A percentile compares a stretch with the other conserved stretches of the same genome.
phyloP scores from a whole-genome alignment of 1,140 invertebrate genomes.

The Drosophila chauvacae region DNA sequence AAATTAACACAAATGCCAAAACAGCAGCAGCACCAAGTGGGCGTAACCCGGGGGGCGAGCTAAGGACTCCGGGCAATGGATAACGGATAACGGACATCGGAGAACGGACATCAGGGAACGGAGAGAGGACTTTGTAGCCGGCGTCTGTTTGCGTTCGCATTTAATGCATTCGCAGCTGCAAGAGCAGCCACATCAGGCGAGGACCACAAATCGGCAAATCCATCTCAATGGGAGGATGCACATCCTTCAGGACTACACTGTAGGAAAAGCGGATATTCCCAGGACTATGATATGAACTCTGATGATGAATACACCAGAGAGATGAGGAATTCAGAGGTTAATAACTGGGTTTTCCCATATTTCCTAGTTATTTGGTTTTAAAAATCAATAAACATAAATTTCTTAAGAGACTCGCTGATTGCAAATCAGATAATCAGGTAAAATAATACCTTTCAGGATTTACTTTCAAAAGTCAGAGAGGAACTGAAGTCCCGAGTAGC shows the following conservation, averaged over 20 bases:
- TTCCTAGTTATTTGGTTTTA: neutral
- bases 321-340: too few species aligned
- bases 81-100: constrained; percentile 9
- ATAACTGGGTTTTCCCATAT: neutral
- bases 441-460: too few species aligned
- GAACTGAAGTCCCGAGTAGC: too few species aligned
- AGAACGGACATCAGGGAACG: neutral
- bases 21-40: constrained; percentile 60
- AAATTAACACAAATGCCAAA: constrained; percentile 83
- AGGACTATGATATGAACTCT: neutral
- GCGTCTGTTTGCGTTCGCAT: constrained; percentile 66
- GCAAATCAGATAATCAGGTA: too few species aligned
- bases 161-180: constrained; percentile 74
- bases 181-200: constrained; percentile 24
- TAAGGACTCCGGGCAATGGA: constrained; percentile 17
- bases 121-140: constrained; percentile 14
- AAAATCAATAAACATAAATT: neutral
- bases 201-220: constrained; percentile 79
- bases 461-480: too few species aligned
- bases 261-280: neutral
- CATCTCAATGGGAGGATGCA: constrained; percentile 68
- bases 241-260: constrained; percentile 18
- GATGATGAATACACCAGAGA: too few species aligned
- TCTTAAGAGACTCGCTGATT: too few species aligned
- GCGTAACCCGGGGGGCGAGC: constrained; percentile 42